Conservation (phyloP, 2,113 vertebrate genomes). For the Toxotes chatareus region DNA sequence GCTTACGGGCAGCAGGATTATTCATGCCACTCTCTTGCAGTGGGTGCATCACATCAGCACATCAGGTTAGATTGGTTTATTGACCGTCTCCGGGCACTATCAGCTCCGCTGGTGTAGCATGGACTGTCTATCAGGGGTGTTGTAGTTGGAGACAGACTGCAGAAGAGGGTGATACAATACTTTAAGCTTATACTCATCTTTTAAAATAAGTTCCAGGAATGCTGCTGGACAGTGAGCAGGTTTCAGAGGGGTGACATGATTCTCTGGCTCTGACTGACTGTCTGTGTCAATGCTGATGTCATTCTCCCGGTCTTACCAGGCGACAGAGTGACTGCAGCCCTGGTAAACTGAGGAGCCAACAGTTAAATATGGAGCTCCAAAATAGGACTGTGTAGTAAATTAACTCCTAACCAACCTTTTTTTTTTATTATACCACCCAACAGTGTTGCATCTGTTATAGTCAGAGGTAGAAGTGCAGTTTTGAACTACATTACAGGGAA, state of each 20-base stretch:
- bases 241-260: constrained; percentile 54
- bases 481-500: background rate
- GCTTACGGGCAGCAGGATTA: constrained; percentile 42
- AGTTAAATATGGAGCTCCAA: constrained; percentile 75
- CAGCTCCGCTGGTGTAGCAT: too few relatives aligned
- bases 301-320: constrained; percentile 57
- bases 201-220: constrained; percentile 64
- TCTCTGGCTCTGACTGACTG: constrained; percentile 20
- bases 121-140: too few relatives aligned
- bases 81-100: constrained; percentile 21
- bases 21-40: constrained; percentile 55
- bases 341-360: constrained; percentile 74
- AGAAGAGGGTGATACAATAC: background rate
- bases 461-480: background rate
- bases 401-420: background rate
- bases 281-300: constrained; percentile 70
- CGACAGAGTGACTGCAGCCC: constrained; percentile 73
- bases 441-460: background rate
- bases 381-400: constrained; percentile 53
- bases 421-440: background rate
- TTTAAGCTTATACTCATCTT: constrained; percentile 21
- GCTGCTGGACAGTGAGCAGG: constrained; percentile 27
- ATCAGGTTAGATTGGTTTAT: constrained; percentile 25
- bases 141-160: background rate
- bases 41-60: constrained; percentile 59